Evolutionary conservation across 2,113 vertebrate species (phyloP), one percentile per base, ranked within the genome.

Genomic region (Ptychochromis oligacanthus): DNA sequence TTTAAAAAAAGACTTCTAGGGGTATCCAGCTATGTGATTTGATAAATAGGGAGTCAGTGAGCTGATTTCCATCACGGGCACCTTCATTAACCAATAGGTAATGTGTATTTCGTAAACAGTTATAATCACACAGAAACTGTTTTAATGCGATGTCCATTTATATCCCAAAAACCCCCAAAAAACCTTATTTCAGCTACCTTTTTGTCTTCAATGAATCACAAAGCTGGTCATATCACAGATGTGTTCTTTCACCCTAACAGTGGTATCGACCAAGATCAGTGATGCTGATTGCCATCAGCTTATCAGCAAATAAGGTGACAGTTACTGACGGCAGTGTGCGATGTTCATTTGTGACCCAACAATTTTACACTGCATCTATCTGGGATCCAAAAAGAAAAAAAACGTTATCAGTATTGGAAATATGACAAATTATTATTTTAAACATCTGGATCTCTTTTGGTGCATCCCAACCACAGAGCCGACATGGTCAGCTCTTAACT

Each of bases 81-180:
- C 13, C 22, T 61, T 79, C 75, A 86, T 82, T 79, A 84, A 74
- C 74, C 38, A 49, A 60, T 20, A 4, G 20, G 22, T 62, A 36
- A 36, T 31, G 10, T 70, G 10, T 49, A 70, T 70, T 70, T 49
- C 46, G 0, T 67, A 18, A 75, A 64, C 20, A 26, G 58, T 34
- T 52, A 54, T 55, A 55, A 34, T 57, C 7, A 67, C 34, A 31
- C 46, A 40, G 56, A 64, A 7, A 54, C 1, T 18, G n/a, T 26
- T 62, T 38, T 40, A 60, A 49, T 22, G 11, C 46, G 1, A 60
- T 43, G 36, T 61, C 28, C 64, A 22, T 34, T 67, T 17, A 26
- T 49, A 49, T 6, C 12, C 28, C 28, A 31, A 31, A 31, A n/a
- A n/a, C n/a, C n/a, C n/a, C n/a, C n/a, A 31, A 31, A 31, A 31